Conservation (phyloP, 92 coral and sea anemone species). For the Epizoanthus ramosus region DNA sequence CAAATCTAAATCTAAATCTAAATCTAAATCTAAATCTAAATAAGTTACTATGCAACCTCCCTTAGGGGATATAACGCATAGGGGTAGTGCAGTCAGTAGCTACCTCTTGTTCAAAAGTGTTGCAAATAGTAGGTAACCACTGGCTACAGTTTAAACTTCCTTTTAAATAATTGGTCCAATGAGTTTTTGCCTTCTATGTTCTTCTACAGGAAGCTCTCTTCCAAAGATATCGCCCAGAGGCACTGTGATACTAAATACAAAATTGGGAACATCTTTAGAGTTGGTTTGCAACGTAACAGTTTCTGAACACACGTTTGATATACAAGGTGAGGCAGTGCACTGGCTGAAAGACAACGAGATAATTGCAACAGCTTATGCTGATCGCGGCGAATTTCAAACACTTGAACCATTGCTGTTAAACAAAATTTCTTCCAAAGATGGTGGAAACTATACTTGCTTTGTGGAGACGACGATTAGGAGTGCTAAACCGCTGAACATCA, state of each 20-base stretch:
- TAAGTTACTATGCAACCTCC: no score
- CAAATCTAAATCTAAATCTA: no score
- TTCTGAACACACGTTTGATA: constrained; percentile 5
- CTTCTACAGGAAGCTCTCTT: not conserved
- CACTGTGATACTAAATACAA: not conserved
- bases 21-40: no score
- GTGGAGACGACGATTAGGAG: constrained; percentile 10
- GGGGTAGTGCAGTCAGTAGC: no score
- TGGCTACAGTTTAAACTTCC: no score
- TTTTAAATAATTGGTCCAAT: not conserved
- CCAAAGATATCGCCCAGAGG: not conserved
- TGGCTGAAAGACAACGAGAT: constrained; percentile 27
- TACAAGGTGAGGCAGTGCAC: constrained; percentile 3
- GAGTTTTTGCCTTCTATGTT: not conserved
- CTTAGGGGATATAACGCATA: no score
- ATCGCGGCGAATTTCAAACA: constrained; percentile 23
- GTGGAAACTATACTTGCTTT: constrained; percentile 30
- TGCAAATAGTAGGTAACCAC: no score
- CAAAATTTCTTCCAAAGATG: constrained; percentile 28
- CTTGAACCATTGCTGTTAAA: constrained; percentile 14
- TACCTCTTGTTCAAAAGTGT: no score
- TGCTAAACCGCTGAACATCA: constrained; percentile 14
- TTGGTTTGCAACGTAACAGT: constrained; percentile 29
- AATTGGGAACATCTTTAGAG: constrained; percentile 5
- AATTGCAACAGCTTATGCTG: constrained; percentile 20